Percentiles rank a stretch among this genome's conserved stretches.
These are phyloP conservation scores for Amblyjoppa fuscipennis DNA, from an alignment of 2,888 invertebrate species.

Conservation along the genomic window DNA sequence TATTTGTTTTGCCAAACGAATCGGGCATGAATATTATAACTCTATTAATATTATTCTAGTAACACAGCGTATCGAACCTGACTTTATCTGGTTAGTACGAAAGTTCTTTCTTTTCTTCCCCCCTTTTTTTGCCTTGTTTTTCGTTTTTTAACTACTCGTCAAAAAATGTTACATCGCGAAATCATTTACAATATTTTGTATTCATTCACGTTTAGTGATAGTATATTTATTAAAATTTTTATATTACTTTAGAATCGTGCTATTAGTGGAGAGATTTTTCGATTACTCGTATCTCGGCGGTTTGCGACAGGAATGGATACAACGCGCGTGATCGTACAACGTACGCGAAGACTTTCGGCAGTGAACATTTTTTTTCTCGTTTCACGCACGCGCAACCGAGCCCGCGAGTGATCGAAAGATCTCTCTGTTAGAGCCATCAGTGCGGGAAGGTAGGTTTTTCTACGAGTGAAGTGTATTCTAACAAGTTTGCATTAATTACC, in stretches of 20 bases:
- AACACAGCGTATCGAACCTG: slow-evolving; percentile 37
- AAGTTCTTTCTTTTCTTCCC: background rate
- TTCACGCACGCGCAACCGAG: background rate
- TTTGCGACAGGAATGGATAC: no score
- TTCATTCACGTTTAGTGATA: slow-evolving; percentile 42
- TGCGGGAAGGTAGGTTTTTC: slow-evolving; percentile 72
- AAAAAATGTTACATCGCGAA: slow-evolving; percentile 48
- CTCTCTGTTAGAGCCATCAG: slow-evolving; percentile 75
- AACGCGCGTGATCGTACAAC: no score
- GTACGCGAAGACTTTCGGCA: background rate
- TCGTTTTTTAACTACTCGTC: background rate
- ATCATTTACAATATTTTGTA: slow-evolving; percentile 49
- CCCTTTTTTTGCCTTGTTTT: background rate
- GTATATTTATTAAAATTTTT: slow-evolving; percentile 44
- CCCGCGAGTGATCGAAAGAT: background rate
- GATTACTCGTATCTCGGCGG: background rate
- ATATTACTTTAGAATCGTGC: slow-evolving; percentile 82
- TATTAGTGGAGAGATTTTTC: slow-evolving; percentile 71
- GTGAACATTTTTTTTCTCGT: background rate
- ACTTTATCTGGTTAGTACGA: slow-evolving; percentile 26
- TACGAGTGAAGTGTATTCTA: slow-evolving; percentile 52
- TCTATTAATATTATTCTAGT: slow-evolving; percentile 36
- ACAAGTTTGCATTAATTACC: slow-evolving; percentile 59
- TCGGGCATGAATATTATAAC: slow-evolving; percentile 13
- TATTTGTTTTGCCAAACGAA: slow-evolving; percentile 20